Base-by-base conservation (phyloP, 2,888 invertebrate species). In the Platycheirus albimanus region DNA sequence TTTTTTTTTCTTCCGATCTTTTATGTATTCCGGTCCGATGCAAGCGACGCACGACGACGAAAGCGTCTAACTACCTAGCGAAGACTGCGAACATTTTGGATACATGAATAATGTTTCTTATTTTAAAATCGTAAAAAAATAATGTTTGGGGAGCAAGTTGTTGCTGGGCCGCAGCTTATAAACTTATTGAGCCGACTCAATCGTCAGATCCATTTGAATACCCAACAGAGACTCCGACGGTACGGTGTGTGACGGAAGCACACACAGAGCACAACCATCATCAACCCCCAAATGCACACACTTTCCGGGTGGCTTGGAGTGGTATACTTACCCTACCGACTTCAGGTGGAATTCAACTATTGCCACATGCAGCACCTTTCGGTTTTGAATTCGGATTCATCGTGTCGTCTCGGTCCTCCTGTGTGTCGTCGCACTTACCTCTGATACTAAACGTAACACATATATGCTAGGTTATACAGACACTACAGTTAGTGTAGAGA, bases 161-260 rank as follows among this genome's bases (percentile, higher is more conserved):
- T 83, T 83, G 83, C 83, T 83, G 56, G 69, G 83, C 28, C 51
- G 56, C 64, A 69, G 78, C 83, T 78, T 83, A 72, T 70, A 63
- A 69, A 78, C 78, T 74, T 78, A 83, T 78, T 78, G 83, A 78
- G 83, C 67, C 72, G 52, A 69, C 72, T 78, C 83, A 78, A 78
- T 83, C 78, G 83, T 83, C 78, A 78, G 64, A 78, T 78, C 72
- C 83, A 78, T 83, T 83, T 83, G 83, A 83, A 83, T 74, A 74
- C 83, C 83, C 72, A 83, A 69, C 83, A 64, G 83, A 69, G 83
- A 78, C 83, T 83, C 78, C 38, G 38, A 58, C 28, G 58, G 49
- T 56, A 75, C 33, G 36, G 63, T n/a, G n/a, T n/a, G 74, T 64
- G 58, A 66, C 58, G 70, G 63, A 19, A 52, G 45, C 52, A 56